These are phyloP conservation scores for Terrapene triunguis DNA, from an alignment of 2,113 vertebrate genomes.

Conservation along the genomic window DNA sequence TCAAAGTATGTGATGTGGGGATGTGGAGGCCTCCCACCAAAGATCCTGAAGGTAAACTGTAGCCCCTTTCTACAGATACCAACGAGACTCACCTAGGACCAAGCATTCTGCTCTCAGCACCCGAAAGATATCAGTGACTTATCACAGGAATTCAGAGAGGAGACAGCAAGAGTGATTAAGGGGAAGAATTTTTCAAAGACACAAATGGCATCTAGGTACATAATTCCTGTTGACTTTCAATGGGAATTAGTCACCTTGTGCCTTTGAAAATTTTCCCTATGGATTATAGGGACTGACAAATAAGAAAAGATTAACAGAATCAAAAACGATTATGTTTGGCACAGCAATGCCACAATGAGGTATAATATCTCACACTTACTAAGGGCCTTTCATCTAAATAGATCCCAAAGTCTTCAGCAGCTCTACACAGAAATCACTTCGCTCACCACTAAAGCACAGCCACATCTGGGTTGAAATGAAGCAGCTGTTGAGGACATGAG, in stretches of 20 bases:
- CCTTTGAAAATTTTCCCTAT: conserved; percentile 30
- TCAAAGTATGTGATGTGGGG: not conserved
- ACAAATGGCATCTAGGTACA: conserved; percentile 59
- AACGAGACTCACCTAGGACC: not conserved
- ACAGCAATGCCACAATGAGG: accelerated
- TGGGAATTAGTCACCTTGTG: conserved; percentile 37
- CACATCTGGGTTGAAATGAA: not conserved
- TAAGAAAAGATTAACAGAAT: not conserved
- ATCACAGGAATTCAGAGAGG: not conserved
- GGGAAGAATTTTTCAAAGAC: conserved; percentile 57
- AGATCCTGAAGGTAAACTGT: not conserved
- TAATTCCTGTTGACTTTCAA: conserved; percentile 68
- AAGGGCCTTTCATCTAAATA: not conserved
- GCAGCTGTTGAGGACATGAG: not conserved
- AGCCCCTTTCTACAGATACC: not conserved
- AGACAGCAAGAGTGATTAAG: not conserved
- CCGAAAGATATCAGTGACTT: not conserved
- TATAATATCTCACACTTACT: not conserved
- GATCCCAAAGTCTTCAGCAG: not conserved
- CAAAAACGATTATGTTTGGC: not conserved
- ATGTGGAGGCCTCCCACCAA: not conserved
- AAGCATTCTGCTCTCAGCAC: not conserved
- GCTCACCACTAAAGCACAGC: not conserved
- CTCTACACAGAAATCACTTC: not conserved
- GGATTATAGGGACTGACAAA: not conserved